phyloP scores from a whole-genome alignment of 23 tunicate species.

The Aplidium turbinatum region DNA sequence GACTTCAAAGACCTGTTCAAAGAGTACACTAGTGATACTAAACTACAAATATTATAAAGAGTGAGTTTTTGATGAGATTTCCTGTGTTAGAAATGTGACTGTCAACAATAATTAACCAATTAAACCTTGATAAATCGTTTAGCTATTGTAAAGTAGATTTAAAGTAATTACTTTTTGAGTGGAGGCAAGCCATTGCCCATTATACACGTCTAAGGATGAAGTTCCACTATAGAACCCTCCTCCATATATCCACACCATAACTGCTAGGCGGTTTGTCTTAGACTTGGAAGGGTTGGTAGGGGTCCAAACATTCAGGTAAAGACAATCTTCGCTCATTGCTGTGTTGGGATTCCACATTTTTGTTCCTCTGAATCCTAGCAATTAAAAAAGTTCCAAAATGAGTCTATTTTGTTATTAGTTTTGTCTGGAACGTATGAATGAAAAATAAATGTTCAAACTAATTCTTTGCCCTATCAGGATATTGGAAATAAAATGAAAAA shows the following conservation, averaged over 20 bases:
- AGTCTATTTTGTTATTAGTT: not conserved
- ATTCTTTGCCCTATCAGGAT: not conserved
- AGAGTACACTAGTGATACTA: too few relatives aligned
- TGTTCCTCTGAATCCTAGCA: constrained; percentile 65
- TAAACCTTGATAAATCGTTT: too few relatives aligned
- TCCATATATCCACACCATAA: constrained; percentile 98
- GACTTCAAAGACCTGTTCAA: too few relatives aligned
- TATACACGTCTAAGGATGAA: constrained; percentile 76
- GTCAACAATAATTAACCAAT: too few relatives aligned
- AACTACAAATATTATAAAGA: too few relatives aligned
- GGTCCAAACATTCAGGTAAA: constrained; percentile 90
- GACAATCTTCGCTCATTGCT: constrained; percentile 74
- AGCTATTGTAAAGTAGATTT: too few relatives aligned
- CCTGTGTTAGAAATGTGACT: too few relatives aligned
- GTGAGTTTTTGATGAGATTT: too few relatives aligned
- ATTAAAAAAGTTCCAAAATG: not conserved
- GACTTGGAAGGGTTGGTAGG: constrained; percentile 7
- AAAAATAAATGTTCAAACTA: not conserved
- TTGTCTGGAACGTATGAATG: too few relatives aligned
- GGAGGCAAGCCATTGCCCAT: constrained; percentile 88
- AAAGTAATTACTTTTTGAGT: constrained; percentile 67
- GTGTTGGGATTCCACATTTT: constrained; percentile 97
- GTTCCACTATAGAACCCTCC: constrained; percentile 96
- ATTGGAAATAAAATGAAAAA: not conserved
- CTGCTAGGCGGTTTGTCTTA: constrained; percentile 26